These are phyloP conservation scores for Ceriagrion tenellum DNA, from an alignment of 2,888 invertebrate species.

Conservation along the genomic window DNA sequence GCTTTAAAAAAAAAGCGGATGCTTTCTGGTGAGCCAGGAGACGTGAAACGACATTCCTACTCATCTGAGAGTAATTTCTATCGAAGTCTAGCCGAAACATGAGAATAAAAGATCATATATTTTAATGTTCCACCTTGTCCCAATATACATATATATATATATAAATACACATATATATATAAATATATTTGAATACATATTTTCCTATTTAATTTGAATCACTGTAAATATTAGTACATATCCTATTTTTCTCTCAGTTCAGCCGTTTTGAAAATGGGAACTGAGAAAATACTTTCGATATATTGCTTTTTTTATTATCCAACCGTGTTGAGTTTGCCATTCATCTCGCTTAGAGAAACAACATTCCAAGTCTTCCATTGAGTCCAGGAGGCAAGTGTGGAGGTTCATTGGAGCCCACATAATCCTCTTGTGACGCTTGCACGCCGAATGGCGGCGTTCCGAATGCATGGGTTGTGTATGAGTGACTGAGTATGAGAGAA, in stretches of 20 bases:
- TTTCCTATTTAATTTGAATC: slow-evolving; percentile 62
- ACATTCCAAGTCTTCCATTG: slow-evolving; percentile 63
- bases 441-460: not conserved
- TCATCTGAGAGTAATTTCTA: not conserved
- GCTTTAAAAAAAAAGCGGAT: not conserved
- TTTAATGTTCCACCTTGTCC: slow-evolving; percentile 54
- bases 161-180: slow-evolving; percentile 34
- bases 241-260: slow-evolving; percentile 61
- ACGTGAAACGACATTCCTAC: not conserved
- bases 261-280: slow-evolving; percentile 20
- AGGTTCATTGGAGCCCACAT: not conserved
- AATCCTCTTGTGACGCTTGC: not conserved
- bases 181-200: slow-evolving; percentile 47
- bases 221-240: slow-evolving; percentile 55
- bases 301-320: slow-evolving; percentile 21
- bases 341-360: slow-evolving; percentile 58
- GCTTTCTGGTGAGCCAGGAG: not conserved
- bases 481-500: not conserved
- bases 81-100: not conserved
- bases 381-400: not conserved
- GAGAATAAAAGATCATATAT: slow-evolving; percentile 15
- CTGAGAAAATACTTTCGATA: slow-evolving; percentile 11
- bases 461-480: not conserved
- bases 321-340: slow-evolving; percentile 38
- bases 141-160: slow-evolving; percentile 22